phyloP scores from a whole-genome alignment of 1,140 invertebrate species.

The Olivierus martensii region DNA sequence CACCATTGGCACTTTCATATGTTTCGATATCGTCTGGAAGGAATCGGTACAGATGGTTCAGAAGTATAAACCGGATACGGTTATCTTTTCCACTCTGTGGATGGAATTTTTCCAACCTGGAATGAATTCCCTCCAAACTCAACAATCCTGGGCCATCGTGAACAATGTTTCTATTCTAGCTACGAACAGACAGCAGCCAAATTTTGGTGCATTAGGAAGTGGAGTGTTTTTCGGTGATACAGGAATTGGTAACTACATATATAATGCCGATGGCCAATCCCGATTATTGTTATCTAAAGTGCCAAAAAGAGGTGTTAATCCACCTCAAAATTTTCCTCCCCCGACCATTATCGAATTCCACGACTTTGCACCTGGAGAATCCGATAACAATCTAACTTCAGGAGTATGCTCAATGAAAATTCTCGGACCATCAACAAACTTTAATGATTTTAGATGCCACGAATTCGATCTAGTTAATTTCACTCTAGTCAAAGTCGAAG shows the following conservation, averaged over 20 bases:
- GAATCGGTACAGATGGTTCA: conserved; percentile 34
- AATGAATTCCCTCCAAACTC: conserved; percentile 37
- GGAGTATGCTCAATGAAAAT: background rate
- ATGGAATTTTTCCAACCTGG: conserved; percentile 50
- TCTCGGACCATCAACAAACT: background rate
- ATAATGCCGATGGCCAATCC: conserved; percentile 1
- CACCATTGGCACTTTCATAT: conserved; percentile 59
- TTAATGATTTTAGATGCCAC: conserved; percentile 2
- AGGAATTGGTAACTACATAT: conserved; percentile 1
- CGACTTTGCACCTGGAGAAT: background rate
- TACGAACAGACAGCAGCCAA: conserved; percentile 37
- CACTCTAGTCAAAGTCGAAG: conserved; percentile 2
- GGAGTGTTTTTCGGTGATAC: conserved; percentile 10
- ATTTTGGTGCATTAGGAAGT: conserved; percentile 9
- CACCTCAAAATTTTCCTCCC: background rate
- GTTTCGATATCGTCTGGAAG: conserved; percentile 56
- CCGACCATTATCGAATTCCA: background rate
- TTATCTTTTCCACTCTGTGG: conserved; percentile 57
- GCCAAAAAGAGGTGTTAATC: background rate
- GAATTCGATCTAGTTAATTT: background rate
- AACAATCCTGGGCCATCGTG: conserved; percentile 38
- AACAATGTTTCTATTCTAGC: conserved; percentile 41
- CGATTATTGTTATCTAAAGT: conserved; percentile 8
- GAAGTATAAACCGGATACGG: conserved; percentile 43
- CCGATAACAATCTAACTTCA: background rate